These are phyloP conservation scores for Pyrocoelia pectoralis DNA, from an alignment of 2,888 invertebrate species.

Conservation along the genomic window DNA sequence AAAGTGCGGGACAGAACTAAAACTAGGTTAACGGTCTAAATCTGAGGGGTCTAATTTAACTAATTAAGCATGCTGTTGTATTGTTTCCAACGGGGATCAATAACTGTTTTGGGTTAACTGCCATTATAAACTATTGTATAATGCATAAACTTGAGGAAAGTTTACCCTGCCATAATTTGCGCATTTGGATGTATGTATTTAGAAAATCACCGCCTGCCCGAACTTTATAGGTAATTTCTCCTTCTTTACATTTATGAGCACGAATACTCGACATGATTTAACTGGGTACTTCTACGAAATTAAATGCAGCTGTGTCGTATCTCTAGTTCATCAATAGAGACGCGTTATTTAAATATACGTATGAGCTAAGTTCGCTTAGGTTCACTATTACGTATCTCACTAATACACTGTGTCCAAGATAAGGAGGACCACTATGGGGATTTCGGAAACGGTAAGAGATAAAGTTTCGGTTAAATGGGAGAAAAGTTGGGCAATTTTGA, in stretches of 20 bases:
- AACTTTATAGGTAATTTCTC: conserved; percentile 15
- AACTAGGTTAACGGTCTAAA: conserved; percentile 47
- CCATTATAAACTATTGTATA: conserved; percentile 36
- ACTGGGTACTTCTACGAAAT: background rate
- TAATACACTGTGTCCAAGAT: no score
- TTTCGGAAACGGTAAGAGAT: no score
- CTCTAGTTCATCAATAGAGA: background rate
- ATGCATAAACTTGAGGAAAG: conserved; percentile 34
- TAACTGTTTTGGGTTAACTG: conserved; percentile 39
- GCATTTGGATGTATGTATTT: conserved; percentile 33
- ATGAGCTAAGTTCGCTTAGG: background rate
- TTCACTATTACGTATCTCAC: no score
- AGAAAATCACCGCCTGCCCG: conserved; percentile 22
- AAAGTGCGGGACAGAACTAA: conserved; percentile 30
- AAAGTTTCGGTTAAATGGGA: no score
- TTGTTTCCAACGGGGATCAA: conserved; percentile 43
- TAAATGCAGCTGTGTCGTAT: background rate
- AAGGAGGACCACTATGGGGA: no score
- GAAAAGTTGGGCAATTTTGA: no score
- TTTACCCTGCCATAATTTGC: conserved; percentile 25
- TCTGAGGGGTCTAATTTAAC: conserved; percentile 50
- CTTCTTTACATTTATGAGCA: conserved; percentile 10
- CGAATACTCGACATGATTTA: background rate
- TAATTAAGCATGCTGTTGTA: conserved; percentile 47
- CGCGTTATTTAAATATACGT: background rate